Evolutionary conservation across 2,888 invertebrate genomes (phyloP).

Genomic region (Homarus gammarus): DNA sequence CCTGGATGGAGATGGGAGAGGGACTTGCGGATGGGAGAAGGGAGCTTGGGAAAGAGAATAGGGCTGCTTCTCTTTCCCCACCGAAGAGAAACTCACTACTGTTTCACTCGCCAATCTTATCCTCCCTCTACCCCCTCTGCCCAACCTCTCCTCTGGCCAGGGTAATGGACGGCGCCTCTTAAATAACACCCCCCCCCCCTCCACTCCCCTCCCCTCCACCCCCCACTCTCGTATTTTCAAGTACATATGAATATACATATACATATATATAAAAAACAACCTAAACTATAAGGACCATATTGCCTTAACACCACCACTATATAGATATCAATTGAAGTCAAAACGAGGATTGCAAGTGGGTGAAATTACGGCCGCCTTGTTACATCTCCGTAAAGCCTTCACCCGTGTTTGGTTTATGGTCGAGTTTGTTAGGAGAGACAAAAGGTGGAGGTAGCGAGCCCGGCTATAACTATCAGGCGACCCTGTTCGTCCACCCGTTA

Average conservation of each 20-base stretch:
- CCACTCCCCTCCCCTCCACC: too few relatives aligned
- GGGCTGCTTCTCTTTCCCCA: not conserved
- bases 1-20: too few relatives aligned
- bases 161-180: not conserved
- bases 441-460: slow-evolving; percentile 9
- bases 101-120: not conserved
- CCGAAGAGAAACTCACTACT: not conserved
- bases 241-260: not conserved
- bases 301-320: not conserved
- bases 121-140: not conserved
- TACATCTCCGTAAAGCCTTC: slow-evolving; percentile 36
- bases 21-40: too few relatives aligned
- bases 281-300: not conserved
- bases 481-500: slow-evolving; percentile 12
- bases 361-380: slow-evolving; percentile 17
- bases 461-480: slow-evolving; percentile 19
- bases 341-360: not conserved
- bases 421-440: slow-evolving; percentile 33
- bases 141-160: too few relatives aligned
- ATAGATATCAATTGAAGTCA: slow-evolving; percentile 30
- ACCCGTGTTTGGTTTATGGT: slow-evolving; percentile 20
- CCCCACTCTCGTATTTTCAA: slow-evolving; percentile 4
- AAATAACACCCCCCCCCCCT: not conserved
- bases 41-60: too few relatives aligned
- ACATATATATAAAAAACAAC: not conserved